Conservation (phyloP, 2,797 vertebrate genomes). For the Sebastes taczanowskii region DNA sequence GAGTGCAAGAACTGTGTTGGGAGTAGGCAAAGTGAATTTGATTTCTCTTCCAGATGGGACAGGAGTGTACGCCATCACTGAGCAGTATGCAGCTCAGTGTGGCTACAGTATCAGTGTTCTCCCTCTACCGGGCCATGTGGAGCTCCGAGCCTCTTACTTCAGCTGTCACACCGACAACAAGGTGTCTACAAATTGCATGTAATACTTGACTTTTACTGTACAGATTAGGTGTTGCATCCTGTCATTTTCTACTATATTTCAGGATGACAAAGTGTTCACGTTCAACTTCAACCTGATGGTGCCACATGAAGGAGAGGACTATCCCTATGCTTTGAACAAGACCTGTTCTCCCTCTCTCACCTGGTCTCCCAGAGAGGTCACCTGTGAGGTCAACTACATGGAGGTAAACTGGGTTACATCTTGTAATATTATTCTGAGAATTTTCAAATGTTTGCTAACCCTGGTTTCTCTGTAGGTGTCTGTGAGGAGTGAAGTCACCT, state of each 20-base stretch:
- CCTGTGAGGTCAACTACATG: constrained; percentile 84
- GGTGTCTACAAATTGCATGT: constrained; percentile 14
- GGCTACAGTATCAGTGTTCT: constrained; percentile 69
- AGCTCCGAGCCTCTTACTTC: constrained; percentile 79
- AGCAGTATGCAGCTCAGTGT: constrained; percentile 62
- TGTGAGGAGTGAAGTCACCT: constrained; percentile 54
- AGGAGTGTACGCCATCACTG: constrained; percentile 49
- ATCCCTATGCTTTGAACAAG: constrained; percentile 59
- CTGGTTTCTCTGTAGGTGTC: too few species aligned
- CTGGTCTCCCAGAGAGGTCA: constrained; percentile 77
- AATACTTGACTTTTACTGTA: background rate
- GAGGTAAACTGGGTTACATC: constrained; percentile 68
- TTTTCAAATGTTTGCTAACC: too few species aligned
- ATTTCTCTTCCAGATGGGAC: constrained; percentile 31
- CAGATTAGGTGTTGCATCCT: background rate
- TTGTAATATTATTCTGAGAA: too few species aligned
- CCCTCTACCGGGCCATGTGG: constrained; percentile 27
- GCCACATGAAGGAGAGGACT: constrained; percentile 34
- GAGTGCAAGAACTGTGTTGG: too few species aligned
- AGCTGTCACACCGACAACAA: constrained; percentile 74
- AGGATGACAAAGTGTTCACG: constrained; percentile 72
- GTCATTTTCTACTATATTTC: background rate
- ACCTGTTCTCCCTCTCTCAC: constrained; percentile 66
- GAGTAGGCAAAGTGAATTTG: background rate
- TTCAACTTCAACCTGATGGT: constrained; percentile 72